Percentiles rank a stretch among this genome's conserved stretches.
phyloP scores from a whole-genome alignment of 2,113 vertebrate species.

The Mesitornis unicolor region DNA sequence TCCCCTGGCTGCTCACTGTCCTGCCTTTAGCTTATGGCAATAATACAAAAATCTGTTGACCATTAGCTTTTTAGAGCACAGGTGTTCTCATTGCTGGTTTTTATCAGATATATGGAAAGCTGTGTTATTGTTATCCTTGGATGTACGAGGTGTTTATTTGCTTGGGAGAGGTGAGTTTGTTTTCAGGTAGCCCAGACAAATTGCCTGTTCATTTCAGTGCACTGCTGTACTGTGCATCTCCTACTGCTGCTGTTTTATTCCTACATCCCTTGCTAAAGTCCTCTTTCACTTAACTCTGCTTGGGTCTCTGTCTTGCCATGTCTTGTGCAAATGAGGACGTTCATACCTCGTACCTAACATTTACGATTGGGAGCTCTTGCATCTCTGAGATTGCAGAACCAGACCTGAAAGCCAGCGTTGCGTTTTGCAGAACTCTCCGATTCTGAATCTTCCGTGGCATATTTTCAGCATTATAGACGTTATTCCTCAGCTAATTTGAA shows the following conservation, averaged over 20 bases:
- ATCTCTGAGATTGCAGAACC: neutral
- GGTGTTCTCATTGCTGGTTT: neutral
- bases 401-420: neutral
- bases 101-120: neutral
- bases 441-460: neutral
- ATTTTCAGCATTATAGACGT: accelerated
- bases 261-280: neutral
- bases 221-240: neutral
- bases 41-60: neutral
- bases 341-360: neutral
- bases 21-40: neutral
- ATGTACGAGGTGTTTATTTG: neutral
- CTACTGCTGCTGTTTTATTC: neutral
- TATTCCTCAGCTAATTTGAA: neutral
- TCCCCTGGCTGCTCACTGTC: neutral
- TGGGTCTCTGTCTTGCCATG: neutral
- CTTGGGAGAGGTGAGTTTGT: neutral
- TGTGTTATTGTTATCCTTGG: neutral
- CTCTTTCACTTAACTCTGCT: neutral
- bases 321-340: neutral
- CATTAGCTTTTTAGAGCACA: neutral
- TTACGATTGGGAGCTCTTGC: neutral
- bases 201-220: neutral
- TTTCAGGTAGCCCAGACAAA: neutral
- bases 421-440: neutral